Evolutionary conservation across 2,113 vertebrate genomes (phyloP).

Genomic region (Eurypyga helias): DNA sequence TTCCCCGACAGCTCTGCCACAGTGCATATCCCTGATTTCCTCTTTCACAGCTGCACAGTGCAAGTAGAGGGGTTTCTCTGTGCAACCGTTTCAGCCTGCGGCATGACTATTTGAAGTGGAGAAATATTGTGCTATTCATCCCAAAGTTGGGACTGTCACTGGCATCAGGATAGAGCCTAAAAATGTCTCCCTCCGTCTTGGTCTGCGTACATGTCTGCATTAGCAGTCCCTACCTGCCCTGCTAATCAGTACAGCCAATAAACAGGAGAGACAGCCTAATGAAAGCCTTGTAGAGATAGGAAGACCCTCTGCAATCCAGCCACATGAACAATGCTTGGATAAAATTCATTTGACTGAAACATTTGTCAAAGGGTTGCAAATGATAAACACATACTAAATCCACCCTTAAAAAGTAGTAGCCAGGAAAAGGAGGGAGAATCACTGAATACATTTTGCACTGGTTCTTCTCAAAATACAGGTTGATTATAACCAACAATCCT

Average conservation of each 20-base stretch:
- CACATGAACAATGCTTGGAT: neutral
- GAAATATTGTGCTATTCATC: neutral
- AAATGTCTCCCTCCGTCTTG: neutral
- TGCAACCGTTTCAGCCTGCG: neutral
- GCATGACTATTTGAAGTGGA: neutral
- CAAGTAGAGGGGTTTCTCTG: neutral
- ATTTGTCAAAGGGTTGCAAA: conserved; percentile 23
- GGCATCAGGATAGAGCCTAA: neutral
- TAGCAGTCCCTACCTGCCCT: neutral
- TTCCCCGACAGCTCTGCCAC: neutral
- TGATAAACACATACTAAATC: conserved; percentile 9
- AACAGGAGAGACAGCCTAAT: neutral
- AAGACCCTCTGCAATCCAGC: neutral
- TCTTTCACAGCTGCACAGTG: neutral
- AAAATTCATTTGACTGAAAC: neutral
- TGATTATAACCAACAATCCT: neutral
- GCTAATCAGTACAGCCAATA: neutral
- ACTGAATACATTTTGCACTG: neutral
- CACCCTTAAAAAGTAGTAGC: neutral
- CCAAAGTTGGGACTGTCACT: neutral
- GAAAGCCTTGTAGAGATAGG: neutral
- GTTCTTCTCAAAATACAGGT: conserved; percentile 33
- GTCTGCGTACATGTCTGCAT: neutral
- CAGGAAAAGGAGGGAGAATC: neutral
- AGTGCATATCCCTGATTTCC: neutral